phyloP scores from a whole-genome alignment of 2,113 vertebrate genomes.

The Peromyscus leucopus region DNA sequence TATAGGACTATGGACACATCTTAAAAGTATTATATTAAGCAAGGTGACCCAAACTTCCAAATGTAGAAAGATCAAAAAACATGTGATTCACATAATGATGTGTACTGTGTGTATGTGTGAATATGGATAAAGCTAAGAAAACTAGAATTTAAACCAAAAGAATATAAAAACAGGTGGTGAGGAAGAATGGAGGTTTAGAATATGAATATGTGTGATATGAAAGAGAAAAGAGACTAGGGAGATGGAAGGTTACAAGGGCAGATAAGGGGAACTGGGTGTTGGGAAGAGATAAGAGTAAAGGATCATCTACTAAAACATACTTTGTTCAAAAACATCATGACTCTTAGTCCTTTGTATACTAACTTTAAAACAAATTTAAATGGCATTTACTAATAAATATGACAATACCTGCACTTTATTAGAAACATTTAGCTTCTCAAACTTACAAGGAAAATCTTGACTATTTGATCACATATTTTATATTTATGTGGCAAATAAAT shows the following conservation, averaged over 20 bases:
- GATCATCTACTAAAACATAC: background rate
- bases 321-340: background rate
- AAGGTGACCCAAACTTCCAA: background rate
- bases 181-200: background rate
- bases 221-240: background rate
- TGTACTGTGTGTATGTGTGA: background rate
- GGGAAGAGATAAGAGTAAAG: background rate
- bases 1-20: background rate
- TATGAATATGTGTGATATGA: background rate
- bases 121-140: background rate
- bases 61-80: background rate
- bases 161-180: background rate
- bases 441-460: background rate
- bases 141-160: background rate
- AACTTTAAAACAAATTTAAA: background rate
- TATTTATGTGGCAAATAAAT: background rate
- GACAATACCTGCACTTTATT: background rate
- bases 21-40: background rate
- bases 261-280: background rate
- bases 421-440: conserved; percentile 15
- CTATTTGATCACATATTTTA: background rate
- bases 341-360: background rate
- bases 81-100: background rate
- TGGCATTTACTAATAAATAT: background rate
- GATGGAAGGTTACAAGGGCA: background rate